Conservation (phyloP, 2,797 vertebrate species). For the Schizopygopsis malacanthus region DNA sequence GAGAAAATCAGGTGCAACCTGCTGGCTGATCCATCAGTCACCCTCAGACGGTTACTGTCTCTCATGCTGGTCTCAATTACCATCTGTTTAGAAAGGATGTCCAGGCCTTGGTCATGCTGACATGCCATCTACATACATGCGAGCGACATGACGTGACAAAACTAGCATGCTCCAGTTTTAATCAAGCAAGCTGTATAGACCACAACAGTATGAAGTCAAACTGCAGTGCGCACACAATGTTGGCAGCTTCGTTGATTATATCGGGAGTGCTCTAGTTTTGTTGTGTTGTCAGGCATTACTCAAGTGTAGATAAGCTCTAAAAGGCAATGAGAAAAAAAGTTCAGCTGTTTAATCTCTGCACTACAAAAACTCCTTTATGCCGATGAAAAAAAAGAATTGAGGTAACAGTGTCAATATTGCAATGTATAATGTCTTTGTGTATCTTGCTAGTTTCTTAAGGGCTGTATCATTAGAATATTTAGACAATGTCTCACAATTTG, state of each 20-base stretch:
- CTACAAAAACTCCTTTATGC: not conserved
- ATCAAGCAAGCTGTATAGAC: not conserved
- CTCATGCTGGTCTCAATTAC: constrained; percentile 40
- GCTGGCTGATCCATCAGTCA: constrained; percentile 24
- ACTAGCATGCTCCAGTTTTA: constrained; percentile 3
- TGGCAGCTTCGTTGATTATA: not conserved
- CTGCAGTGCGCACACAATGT: not conserved
- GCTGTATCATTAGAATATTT: not conserved
- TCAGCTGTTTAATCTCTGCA: not conserved
- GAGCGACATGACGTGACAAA: not conserved
- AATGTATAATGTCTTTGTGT: not conserved
- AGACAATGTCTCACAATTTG: not conserved
- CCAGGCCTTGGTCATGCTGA: constrained; percentile 20
- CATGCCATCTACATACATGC: not conserved
- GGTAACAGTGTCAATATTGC: not conserved
- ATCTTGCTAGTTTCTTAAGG: not conserved
- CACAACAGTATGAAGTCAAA: not conserved
- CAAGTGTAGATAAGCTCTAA: not conserved
- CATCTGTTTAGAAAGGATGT: constrained; percentile 40
- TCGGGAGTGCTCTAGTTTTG: not conserved
- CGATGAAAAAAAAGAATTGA: not conserved
- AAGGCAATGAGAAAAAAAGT: not conserved
- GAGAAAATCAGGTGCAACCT: constrained; percentile 22
- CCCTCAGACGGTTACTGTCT: constrained; percentile 15
- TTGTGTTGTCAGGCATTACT: constrained; percentile 2